Evolutionary conservation across 2,888 invertebrate genomes (phyloP), one percentile per base, ranked within the genome.

Genomic region (Leptopilina drosophilae): DNA sequence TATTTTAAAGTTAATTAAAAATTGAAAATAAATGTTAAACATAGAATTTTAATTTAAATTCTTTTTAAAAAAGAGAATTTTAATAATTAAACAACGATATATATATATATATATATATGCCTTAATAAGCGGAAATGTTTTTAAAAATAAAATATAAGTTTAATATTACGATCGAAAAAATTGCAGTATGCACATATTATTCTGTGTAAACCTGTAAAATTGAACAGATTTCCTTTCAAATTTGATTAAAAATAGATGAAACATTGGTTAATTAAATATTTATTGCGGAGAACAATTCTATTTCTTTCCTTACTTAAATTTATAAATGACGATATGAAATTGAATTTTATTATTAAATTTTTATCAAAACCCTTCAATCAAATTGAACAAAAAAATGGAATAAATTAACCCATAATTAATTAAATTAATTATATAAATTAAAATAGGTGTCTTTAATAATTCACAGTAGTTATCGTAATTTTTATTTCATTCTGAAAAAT

Each of bases 71-170:
- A 15, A 56, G 75, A 81, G 80, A 33, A 77, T 76, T 69, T 77
- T 11, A 56, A 42, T 42, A 78, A 82, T 82, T 80, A 78, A 67
- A 46, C 40, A 6, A 14, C 4, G 14, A 53, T 56, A 56, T 56
- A 46, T 56, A 69, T 62, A 8, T 14, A 53, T 56, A 56, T 56
- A 46, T 56, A 69, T 62, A 77, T 42, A 66, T 46, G 8, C 15
- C 59, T 56, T 49, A 14, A 76, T n/a, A 33, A 66, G 12, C 53
- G 40, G 66, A 77, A 77, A 75, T 64, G 53, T 26, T 64, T 56
- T 26, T 64, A 33, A 75, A 56, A 62, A 66, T 73, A 64, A 64
- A 78, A 77, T 67, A 77, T 59, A 46, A 67, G 33, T 14, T 75
- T 46, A 40, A 40, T 62, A 40, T 42, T 40, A n/a, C 20, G 2